A percentile compares a stretch with the other conserved stretches of the same genome.
Evolutionary conservation across 2,888 invertebrate genomes (phyloP).

Genomic region (Lithosia quadra): DNA sequence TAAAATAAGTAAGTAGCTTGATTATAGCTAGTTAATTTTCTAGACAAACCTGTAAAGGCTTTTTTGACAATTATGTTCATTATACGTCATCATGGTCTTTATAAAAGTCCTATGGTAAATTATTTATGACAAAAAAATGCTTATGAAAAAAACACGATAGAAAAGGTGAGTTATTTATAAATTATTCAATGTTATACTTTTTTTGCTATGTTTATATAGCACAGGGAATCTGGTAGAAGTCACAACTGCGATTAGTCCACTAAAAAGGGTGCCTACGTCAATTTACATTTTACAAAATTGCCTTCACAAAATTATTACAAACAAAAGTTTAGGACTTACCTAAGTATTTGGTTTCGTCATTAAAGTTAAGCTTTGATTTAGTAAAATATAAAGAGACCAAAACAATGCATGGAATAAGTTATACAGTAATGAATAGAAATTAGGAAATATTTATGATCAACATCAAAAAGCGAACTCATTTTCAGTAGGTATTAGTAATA

Average conservation of each 20-base stretch:
- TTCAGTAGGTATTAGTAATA: no score
- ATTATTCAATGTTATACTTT: background rate
- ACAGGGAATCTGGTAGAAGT: no score
- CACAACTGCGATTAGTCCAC: background rate
- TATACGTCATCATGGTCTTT: no score
- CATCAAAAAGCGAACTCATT: background rate
- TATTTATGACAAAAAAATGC: no score
- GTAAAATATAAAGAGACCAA: background rate
- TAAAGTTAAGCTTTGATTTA: slow-evolving; percentile 30
- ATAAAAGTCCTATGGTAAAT: no score
- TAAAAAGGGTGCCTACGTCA: slow-evolving; percentile 1
- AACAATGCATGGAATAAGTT: background rate
- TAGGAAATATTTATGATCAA: background rate
- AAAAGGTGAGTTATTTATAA: background rate
- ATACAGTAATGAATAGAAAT: background rate
- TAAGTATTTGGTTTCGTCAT: slow-evolving; percentile 33
- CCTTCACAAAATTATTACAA: slow-evolving; percentile 18
- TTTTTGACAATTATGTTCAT: no score
- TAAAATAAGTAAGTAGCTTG: no score
- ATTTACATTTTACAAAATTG: slow-evolving; percentile 17
- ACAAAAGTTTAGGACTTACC: slow-evolving; percentile 27
- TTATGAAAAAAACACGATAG: no score
- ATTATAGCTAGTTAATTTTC: no score
- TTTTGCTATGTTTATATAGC: background rate
- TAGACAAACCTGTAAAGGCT: no score